Evolutionary conservation across 2,888 invertebrate species (phyloP).

Genomic region (Slavum lentiscoides): DNA sequence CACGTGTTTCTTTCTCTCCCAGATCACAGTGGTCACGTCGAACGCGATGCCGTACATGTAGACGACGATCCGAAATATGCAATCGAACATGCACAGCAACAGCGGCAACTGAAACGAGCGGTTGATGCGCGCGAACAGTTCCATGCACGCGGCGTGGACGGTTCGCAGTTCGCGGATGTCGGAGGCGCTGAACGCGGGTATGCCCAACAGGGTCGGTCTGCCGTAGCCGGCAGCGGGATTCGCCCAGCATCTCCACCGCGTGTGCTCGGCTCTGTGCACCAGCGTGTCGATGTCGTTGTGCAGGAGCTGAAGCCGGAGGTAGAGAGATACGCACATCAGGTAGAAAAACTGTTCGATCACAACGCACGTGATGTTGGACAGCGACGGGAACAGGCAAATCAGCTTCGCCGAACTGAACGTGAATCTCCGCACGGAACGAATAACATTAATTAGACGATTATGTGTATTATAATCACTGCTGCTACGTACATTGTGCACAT

Average conservation of each 20-base stretch:
- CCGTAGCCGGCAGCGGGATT: neutral
- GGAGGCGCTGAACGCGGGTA: slow-evolving; percentile 32
- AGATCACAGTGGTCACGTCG: slow-evolving; percentile 28
- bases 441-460: too few species aligned
- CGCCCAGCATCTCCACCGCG: slow-evolving; percentile 32
- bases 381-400: slow-evolving; percentile 6
- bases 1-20: slow-evolving; percentile 28
- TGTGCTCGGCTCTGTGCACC: slow-evolving; percentile 15
- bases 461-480: too few species aligned
- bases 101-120: slow-evolving; percentile 27
- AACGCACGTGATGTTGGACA: slow-evolving; percentile 43
- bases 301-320: slow-evolving; percentile 12
- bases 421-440: neutral
- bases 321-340: slow-evolving; percentile 30
- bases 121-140: slow-evolving; percentile 38
- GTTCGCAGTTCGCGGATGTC: slow-evolving; percentile 20
- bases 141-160: slow-evolving; percentile 34
- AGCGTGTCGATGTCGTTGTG: slow-evolving; percentile 21
- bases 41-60: slow-evolving; percentile 37
- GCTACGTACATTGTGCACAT: too few species aligned
- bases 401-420: neutral
- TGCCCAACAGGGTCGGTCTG: neutral
- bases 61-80: slow-evolving; percentile 23
- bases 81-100: slow-evolving; percentile 34
- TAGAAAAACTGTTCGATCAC: slow-evolving; percentile 41